These are phyloP conservation scores for Hydra vulgaris DNA, from an alignment of 30 jellyfish, hydroid and myxozoan genomes.

Conservation along the genomic window DNA sequence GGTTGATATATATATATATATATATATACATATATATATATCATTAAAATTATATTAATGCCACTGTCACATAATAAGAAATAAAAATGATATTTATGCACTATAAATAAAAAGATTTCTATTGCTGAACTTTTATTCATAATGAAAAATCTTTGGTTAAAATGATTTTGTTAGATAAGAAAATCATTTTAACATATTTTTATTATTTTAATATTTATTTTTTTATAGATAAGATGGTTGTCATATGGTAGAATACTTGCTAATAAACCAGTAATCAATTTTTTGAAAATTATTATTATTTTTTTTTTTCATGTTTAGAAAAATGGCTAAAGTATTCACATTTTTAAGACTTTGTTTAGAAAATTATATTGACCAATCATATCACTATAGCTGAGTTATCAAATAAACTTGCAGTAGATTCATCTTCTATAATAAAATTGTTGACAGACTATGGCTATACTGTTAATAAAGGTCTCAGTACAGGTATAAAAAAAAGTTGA, in stretches of 20 bases:
- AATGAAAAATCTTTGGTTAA: no score
- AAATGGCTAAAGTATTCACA: neutral
- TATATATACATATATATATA: no score
- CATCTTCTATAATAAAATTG: constrained; percentile 44
- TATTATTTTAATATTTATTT: no score
- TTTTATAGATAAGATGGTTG: neutral
- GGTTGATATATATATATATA: no score
- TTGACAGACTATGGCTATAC: constrained; percentile 71
- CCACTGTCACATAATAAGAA: no score
- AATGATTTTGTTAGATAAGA: neutral
- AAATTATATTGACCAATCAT: neutral
- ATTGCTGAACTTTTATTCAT: no score
- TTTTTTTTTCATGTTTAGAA: no score
- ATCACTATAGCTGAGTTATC: constrained; percentile 14
- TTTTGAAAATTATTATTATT: no score
- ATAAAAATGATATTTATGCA: no score
- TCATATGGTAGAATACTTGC: neutral
- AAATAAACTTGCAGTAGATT: constrained; percentile 1
- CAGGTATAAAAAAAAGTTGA: constrained; percentile 32
- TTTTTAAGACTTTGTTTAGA: neutral
- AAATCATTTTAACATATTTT: no score
- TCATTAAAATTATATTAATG: no score
- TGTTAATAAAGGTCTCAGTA: constrained; percentile 50
- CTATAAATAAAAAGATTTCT: no score
- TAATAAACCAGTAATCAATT: neutral